These are phyloP conservation scores for Gephyroberyx darwinii DNA, from an alignment of 2,797 vertebrate species.

Conservation along the genomic window DNA sequence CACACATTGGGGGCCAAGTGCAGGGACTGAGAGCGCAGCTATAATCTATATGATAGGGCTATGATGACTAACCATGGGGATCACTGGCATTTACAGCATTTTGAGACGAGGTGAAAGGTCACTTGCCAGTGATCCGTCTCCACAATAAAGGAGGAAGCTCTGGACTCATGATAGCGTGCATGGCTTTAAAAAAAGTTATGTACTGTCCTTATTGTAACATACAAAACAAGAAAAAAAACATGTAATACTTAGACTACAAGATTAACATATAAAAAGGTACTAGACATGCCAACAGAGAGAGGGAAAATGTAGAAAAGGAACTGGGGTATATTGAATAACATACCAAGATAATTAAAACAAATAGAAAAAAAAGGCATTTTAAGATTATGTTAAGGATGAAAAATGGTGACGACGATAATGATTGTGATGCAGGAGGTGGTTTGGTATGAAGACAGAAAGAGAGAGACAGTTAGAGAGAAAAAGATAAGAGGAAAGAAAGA, in stretches of 20 bases:
- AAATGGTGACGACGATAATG: conserved; percentile 41
- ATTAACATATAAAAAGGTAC: conserved; percentile 58
- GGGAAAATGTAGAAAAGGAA: conserved; percentile 46
- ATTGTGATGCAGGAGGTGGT: conserved; percentile 60
- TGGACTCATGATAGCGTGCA: conserved; percentile 64
- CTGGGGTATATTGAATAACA: conserved; percentile 16
- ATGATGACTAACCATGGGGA: conserved; percentile 34
- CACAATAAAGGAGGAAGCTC: conserved; percentile 72
- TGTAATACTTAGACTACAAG: conserved; percentile 58
- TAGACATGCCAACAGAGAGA: conserved; percentile 34
- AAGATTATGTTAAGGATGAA: conserved; percentile 62
- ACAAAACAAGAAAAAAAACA: conserved; percentile 54
- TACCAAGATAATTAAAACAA: conserved; percentile 17
- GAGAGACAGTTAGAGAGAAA: conserved; percentile 28
- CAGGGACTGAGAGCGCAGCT: conserved; percentile 48
- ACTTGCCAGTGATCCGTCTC: conserved; percentile 56
- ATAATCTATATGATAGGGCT: conserved; percentile 29
- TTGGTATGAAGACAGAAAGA: conserved; percentile 49
- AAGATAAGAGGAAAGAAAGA: background rate
- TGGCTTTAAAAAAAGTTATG: conserved; percentile 45
- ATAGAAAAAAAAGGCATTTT: conserved; percentile 67
- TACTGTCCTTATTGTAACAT: conserved; percentile 57
- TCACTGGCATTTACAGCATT: conserved; percentile 70
- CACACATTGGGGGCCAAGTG: conserved; percentile 39
- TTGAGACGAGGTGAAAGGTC: conserved; percentile 49